Base-by-base conservation (phyloP, 2,113 vertebrate genomes). In the Neoarius graeffei region DNA sequence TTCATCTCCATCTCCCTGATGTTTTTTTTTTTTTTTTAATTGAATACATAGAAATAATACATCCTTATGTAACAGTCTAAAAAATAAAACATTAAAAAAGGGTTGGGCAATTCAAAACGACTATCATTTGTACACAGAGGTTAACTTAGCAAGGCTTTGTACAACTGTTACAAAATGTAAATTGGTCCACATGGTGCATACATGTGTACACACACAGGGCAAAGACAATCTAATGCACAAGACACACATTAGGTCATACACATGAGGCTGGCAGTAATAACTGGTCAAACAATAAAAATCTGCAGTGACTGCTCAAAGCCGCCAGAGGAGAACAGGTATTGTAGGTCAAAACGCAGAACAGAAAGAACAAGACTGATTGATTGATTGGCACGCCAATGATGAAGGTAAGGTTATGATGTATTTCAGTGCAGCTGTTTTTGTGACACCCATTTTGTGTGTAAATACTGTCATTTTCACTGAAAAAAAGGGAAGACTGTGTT, bases 121-220 rank as follows among this genome's bases (percentile, higher is more conserved):
- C 92, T 93, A 86, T 84, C n/a, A 89, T 91, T 89, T 89, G 93
- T 94, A 92, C 93, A 94, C 90, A 94, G 42, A 90, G 94, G 93
- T 94, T 95, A 93, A 95, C 90, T 93, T 94, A 92, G 90, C 91
- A 94, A 94, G 90, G 91, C 90, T 94, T 94, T 95, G 83, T 94
- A 94, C 93, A 95, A 94, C 93, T 92, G 93, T 95, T 94, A 94
- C 90, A 95, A 94, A 94, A 94, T 9, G 25, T 48, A 59, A 19
- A 94, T 91, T 92, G 92, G 91, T 93, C 90, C 91, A 93, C 67
- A 92, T 89, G 91, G 89, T 91, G 73, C 74, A 86, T 87, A 89
- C 56, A 84, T 23, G 64, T 86, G 64, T 86, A 90, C 90, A 92
- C 91, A 88, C 89, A 93, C 84, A 81, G 90, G 86, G 88, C 89